Evolutionary conservation across 2,888 invertebrate genomes (phyloP).

Genomic region (Hetaerina titia): DNA sequence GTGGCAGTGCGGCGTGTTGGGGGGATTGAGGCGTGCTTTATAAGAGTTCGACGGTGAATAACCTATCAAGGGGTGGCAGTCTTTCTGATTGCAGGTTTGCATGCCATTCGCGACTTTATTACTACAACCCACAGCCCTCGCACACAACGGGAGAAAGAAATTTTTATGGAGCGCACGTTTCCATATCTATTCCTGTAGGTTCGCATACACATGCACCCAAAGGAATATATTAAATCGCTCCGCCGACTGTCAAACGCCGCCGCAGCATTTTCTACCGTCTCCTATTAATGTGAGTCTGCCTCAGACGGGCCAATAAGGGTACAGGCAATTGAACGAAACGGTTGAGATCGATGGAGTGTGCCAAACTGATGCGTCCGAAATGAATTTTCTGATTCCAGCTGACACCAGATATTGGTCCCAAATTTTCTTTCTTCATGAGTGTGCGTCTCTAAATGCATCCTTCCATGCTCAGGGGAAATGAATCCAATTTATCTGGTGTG

Average conservation of each 20-base stretch:
- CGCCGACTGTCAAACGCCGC: neutral
- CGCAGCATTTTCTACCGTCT: neutral
- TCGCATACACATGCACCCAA: neutral
- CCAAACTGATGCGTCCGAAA: too few species aligned
- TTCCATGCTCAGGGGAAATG: too few species aligned
- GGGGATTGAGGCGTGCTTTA: neutral
- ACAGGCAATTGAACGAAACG: neutral
- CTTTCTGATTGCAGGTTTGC: conserved; percentile 4
- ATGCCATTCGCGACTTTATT: neutral
- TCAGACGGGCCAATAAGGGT: neutral
- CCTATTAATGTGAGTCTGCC: neutral
- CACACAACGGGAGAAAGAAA: neutral
- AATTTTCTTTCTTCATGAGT: too few species aligned
- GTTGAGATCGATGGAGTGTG: too few species aligned
- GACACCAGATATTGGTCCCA: too few species aligned
- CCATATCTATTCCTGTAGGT: neutral
- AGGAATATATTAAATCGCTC: neutral
- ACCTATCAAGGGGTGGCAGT: neutral
- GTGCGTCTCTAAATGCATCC: too few species aligned
- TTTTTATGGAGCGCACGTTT: neutral
- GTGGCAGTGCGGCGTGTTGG: neutral
- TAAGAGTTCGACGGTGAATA: neutral
- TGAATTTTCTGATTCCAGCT: too few species aligned
- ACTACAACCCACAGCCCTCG: neutral
- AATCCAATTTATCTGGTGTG: too few species aligned